A percentile compares a stretch with the other conserved stretches of the same genome.
Evolutionary conservation across 2,888 invertebrate genomes (phyloP).

Genomic region (Eustalomyia histrio): DNA sequence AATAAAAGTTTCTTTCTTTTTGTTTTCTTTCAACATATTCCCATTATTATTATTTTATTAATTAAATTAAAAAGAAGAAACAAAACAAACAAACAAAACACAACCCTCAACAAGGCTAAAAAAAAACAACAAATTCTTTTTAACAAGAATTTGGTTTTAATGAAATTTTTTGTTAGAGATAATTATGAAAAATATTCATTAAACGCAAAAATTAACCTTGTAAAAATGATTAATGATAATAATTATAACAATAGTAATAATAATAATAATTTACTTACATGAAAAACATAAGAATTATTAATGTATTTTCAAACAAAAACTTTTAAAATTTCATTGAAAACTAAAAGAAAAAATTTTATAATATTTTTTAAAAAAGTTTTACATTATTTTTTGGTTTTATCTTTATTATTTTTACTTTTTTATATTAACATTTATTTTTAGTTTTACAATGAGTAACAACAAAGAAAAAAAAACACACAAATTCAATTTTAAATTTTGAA

Average conservation of each 20-base stretch:
- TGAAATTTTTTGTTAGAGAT: slow-evolving; percentile 12
- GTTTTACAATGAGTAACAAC: slow-evolving; percentile 68
- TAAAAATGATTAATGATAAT: slow-evolving; percentile 59
- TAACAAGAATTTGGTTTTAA: slow-evolving; percentile 39
- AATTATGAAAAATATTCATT: slow-evolving; percentile 6
- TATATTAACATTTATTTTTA: slow-evolving; percentile 47
- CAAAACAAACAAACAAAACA: background rate
- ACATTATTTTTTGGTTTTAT: slow-evolving; percentile 40
- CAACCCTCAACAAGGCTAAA: slow-evolving; percentile 18
- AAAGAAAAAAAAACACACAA: slow-evolving; percentile 51
- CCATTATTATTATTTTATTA: slow-evolving; percentile 36
- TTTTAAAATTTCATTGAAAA: slow-evolving; percentile 24
- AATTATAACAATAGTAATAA: slow-evolving; percentile 66
- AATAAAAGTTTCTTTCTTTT: slow-evolving; percentile 20
- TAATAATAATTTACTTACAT: slow-evolving; percentile 53
- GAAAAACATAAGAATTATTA: slow-evolving; percentile 18
- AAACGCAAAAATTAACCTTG: slow-evolving; percentile 36
- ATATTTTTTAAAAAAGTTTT: slow-evolving; percentile 48
- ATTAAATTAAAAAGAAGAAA: slow-evolving; percentile 16
- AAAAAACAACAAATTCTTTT: background rate
- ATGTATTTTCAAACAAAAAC: slow-evolving; percentile 1
- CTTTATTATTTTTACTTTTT: slow-evolving; percentile 32
- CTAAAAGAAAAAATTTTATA: slow-evolving; percentile 31
- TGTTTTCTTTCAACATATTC: slow-evolving; percentile 15
- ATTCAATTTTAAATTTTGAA: slow-evolving; percentile 44